A percentile compares a stretch with the other conserved stretches of the same genome.
Evolutionary conservation across 2,888 invertebrate genomes (phyloP).

Genomic region (Philaethria dido): DNA sequence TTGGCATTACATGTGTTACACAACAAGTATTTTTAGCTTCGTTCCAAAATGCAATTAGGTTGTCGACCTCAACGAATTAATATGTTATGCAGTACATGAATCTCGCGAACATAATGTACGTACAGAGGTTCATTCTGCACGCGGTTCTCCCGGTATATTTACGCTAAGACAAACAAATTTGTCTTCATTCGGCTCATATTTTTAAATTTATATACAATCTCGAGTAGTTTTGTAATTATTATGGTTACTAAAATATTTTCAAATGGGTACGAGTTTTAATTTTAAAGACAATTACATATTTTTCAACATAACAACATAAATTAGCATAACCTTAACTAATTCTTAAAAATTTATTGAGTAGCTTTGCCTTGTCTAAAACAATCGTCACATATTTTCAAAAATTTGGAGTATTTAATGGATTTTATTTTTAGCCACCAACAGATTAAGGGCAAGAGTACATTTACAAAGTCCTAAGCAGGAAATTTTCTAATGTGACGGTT

Average conservation of each 20-base stretch:
- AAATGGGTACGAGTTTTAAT: not conserved
- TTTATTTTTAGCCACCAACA: constrained; percentile 12
- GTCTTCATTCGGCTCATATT: constrained; percentile 13
- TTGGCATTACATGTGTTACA: constrained; percentile 60
- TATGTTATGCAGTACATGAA: constrained; percentile 45
- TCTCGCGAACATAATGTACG: constrained; percentile 31
- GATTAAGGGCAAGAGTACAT: constrained; percentile 2
- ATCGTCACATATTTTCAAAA: constrained; percentile 19
- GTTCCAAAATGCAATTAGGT: constrained; percentile 57
- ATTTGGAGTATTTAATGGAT: constrained; percentile 22
- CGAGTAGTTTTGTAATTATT: not conserved
- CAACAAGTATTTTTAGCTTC: constrained; percentile 62
- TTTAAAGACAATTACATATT: not conserved
- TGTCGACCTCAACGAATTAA: constrained; percentile 55
- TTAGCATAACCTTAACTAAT: constrained; percentile 5
- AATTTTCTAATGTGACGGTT: constrained; percentile 4
- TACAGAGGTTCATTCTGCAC: constrained; percentile 24
- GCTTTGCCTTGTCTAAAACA: constrained; percentile 10
- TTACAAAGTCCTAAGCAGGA: constrained; percentile 7
- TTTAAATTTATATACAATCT: constrained; percentile 1
- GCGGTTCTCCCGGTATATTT: constrained; percentile 23
- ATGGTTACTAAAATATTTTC: not conserved
- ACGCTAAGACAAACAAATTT: constrained; percentile 38
- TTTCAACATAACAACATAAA: constrained; percentile 14
- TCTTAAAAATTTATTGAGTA: constrained; percentile 3